These are phyloP conservation scores for Aplodontia rufa DNA, from an alignment of 2,113 vertebrate genomes.

Conservation along the genomic window DNA sequence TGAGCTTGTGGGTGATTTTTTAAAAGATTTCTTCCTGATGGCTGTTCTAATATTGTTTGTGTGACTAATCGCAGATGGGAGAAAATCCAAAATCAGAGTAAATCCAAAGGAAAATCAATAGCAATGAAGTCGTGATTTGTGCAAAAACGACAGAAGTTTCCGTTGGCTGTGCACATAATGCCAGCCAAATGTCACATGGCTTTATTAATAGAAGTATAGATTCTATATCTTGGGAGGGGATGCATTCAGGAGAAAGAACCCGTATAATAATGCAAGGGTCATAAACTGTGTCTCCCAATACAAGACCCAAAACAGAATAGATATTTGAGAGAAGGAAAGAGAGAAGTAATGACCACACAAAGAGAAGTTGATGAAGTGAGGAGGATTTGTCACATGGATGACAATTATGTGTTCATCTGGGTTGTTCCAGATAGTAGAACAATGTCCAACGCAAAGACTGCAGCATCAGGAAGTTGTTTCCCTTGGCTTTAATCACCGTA, in stretches of 20 bases:
- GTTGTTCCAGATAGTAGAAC: not conserved
- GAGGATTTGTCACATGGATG: not conserved
- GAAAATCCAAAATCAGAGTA: not conserved
- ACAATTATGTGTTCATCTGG: not conserved
- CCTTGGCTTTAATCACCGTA: not conserved
- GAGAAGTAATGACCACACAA: not conserved
- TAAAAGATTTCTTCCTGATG: not conserved
- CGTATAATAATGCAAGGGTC: not conserved
- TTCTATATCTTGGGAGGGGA: not conserved
- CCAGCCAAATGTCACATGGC: not conserved
- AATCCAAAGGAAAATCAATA: conserved; percentile 9
- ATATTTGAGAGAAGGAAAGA: not conserved
- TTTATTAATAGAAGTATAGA: not conserved
- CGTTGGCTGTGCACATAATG: not conserved
- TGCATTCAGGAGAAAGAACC: not conserved
- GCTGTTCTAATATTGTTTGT: not conserved
- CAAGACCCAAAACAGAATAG: not conserved
- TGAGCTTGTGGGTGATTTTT: not conserved
- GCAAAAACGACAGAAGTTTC: not conserved
- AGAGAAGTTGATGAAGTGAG: not conserved
- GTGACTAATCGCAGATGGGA: not conserved
- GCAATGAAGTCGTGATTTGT: not conserved
- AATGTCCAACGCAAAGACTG: not conserved
- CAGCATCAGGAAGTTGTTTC: not conserved
- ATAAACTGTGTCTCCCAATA: not conserved